phyloP scores from a whole-genome alignment of 1,140 invertebrate species.

The Caenorhabditis remanei region DNA sequence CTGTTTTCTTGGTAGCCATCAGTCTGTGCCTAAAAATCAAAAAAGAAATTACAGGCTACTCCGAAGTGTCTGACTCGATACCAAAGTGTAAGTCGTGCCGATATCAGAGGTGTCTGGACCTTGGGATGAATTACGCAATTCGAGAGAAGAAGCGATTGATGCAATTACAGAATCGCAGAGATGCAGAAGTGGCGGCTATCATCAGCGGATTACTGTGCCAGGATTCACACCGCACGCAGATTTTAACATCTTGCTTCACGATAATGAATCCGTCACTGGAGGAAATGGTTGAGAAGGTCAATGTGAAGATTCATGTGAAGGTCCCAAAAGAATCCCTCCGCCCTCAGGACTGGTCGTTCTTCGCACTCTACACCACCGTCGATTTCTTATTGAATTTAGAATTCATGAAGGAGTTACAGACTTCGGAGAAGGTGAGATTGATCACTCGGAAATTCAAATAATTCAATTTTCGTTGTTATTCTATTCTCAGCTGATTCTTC shows the following conservation, averaged over 20 bases:
- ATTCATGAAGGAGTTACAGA: not conserved
- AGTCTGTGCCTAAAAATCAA: not conserved
- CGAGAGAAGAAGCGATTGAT: not conserved
- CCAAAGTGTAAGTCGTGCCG: slow-evolving; percentile 31
- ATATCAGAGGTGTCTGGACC: not conserved
- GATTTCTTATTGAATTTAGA: not conserved
- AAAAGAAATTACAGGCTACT: slow-evolving; percentile 1
- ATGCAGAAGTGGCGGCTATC: not conserved
- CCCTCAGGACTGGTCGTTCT: slow-evolving; percentile 25
- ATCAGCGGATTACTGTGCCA: not conserved
- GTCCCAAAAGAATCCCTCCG: not conserved
- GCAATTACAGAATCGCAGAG: not conserved
- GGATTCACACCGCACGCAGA: not conserved
- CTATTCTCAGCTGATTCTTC: not conserved
- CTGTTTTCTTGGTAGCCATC: not conserved
- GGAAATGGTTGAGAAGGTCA: not conserved
- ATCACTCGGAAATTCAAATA: not conserved
- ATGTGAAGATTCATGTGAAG: not conserved
- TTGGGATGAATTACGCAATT: slow-evolving; percentile 21
- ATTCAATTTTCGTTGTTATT: not conserved
- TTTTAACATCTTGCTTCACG: not conserved
- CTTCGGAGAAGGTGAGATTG: not conserved
- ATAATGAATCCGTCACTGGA: not conserved
- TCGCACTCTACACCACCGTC: slow-evolving; percentile 23
- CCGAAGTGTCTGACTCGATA: not conserved